A percentile compares a stretch with the other conserved stretches of the same genome.
Evolutionary conservation across 2,888 invertebrate genomes (phyloP).

Genomic region (Pandemis corylana): DNA sequence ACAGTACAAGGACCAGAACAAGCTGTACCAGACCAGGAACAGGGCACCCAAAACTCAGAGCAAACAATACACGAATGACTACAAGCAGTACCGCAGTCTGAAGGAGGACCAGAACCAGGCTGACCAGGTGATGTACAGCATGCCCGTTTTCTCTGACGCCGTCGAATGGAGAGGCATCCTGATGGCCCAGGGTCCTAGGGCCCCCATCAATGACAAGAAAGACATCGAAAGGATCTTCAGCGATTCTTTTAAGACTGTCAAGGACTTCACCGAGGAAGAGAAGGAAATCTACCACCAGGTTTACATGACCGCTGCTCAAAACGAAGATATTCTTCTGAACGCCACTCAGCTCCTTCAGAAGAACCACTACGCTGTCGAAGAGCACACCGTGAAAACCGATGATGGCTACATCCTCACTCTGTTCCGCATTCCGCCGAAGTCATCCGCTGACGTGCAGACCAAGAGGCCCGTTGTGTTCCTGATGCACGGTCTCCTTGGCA

Average conservation of each 20-base stretch:
- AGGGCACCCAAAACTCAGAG: too few relatives aligned
- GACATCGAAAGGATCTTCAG: conserved; percentile 67
- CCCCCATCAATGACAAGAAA: conserved; percentile 52
- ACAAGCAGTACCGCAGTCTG: background rate
- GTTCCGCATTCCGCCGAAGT: conserved; percentile 71
- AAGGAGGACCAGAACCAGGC: conserved; percentile 15
- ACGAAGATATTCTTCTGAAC: conserved; percentile 56
- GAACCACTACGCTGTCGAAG: conserved; percentile 68
- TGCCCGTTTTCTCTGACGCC: conserved; percentile 53
- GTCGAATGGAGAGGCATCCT: conserved; percentile 60
- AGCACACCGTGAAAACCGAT: conserved; percentile 70
- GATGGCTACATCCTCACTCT: conserved; percentile 77
- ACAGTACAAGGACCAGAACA: conserved; percentile 1
- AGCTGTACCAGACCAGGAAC: background rate
- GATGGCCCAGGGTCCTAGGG: conserved; percentile 56
- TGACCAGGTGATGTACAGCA: conserved; percentile 40
- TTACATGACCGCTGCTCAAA: conserved; percentile 51
- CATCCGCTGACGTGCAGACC: conserved; percentile 50
- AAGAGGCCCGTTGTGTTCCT: conserved; percentile 79
- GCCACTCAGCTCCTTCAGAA: conserved; percentile 69
- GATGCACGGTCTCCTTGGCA: conserved; percentile 88
- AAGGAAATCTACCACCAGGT: conserved; percentile 63
- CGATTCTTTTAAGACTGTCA: conserved; percentile 67
- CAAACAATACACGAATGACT: background rate
- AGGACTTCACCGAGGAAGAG: conserved; percentile 61